Evolutionary conservation across 2,113 vertebrate species (phyloP), one percentile per base, ranked within the genome.

Genomic region (Phocoena sinus): DNA sequence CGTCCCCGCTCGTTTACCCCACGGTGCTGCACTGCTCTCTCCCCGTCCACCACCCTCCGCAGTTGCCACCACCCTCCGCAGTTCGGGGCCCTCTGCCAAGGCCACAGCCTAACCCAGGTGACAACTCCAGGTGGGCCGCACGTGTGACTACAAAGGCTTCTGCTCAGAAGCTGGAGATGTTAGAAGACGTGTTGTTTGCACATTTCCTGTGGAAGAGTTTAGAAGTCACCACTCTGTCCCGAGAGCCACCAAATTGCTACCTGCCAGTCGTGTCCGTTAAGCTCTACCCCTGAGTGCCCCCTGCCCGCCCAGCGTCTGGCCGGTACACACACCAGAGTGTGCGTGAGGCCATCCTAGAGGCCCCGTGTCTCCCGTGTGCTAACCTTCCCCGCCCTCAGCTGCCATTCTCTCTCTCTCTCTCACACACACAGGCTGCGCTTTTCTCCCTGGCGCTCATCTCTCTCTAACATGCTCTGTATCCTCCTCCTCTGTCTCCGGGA

Each of bases 391-490:
- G 13, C 25, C 9, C 7, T 20, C 84, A 8, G 4, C 33, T 0
- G 23, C 60, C 11, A 0, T 10, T 36, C 25, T 47, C 44, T 0
- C 44, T 74, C 44, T 74, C 71, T 5, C 14, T 41, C 71, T 28
- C 71, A 18, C 41, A 5, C 41, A 2, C 41, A 15, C 71, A 47
- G 41, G 41, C 41, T 65, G 20, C 2, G 1, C 0, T 9, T 21
- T 6, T 3, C 82, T 58, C 28, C 36, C 41, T 2, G 7, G 73
- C 8, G 31, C 50, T 60, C 6, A 2, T 11, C 33, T 47, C 44
- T 4, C 41, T 47, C 44, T 4, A 3, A 25, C 9, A 2, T 1
- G 1, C n/a, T 53, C 62, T 1, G 31, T 4, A 5, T 5, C 44
- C 28, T 20, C 38, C 33, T 17, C 47, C 44, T 41, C 44, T 10